phyloP scores from a whole-genome alignment of 2,888 invertebrate species.

The Pristionchus arcanus region DNA sequence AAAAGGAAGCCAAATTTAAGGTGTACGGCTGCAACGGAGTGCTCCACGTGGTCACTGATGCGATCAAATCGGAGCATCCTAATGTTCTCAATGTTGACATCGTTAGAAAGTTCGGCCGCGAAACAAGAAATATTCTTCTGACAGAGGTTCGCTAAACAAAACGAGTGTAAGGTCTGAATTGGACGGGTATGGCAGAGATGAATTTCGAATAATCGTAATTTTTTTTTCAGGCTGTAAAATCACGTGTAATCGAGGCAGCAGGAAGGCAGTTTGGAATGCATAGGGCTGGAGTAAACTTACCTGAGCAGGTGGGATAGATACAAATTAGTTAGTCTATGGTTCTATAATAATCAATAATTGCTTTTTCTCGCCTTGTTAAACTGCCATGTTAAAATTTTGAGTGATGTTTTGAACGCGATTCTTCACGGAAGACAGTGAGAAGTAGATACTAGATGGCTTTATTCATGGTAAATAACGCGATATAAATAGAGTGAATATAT shows the following conservation, averaged over 20 bases:
- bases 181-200: too few species aligned
- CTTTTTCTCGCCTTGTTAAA: too few species aligned
- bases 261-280: slow-evolving; percentile 66
- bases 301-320: slow-evolving; percentile 57
- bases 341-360: too few species aligned
- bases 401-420: too few species aligned
- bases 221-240: slow-evolving; percentile 55
- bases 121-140: slow-evolving; percentile 68
- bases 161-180: too few species aligned
- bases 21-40: slow-evolving; percentile 67
- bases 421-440: too few species aligned
- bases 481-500: too few species aligned
- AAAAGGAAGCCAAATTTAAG: slow-evolving; percentile 52
- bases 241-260: slow-evolving; percentile 57
- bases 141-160: slow-evolving; percentile 65
- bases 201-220: too few species aligned
- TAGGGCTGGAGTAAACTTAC: slow-evolving; percentile 65
- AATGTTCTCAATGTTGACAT: slow-evolving; percentile 64
- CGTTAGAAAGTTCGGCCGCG: slow-evolving; percentile 59
- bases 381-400: too few species aligned
- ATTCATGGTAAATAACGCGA: too few species aligned
- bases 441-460: too few species aligned
- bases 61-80: slow-evolving; percentile 60
- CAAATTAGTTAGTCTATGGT: not conserved
- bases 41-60: slow-evolving; percentile 65